Conservation (phyloP, 1,140 invertebrate genomes). For the Oedothorax gibbosus region DNA sequence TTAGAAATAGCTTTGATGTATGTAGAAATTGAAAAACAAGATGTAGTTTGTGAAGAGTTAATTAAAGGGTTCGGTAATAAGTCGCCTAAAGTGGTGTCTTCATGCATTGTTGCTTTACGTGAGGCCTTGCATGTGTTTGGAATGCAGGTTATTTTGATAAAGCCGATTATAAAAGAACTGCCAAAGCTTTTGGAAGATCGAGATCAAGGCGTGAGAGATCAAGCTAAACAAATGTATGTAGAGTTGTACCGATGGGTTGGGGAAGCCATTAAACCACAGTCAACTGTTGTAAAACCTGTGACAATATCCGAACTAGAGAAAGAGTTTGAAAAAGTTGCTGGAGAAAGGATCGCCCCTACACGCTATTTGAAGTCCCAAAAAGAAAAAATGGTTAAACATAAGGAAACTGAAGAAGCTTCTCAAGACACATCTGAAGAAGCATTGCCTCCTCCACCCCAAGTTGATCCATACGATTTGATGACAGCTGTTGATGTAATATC, state of each 20-base stretch:
- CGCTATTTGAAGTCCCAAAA: constrained; percentile 92
- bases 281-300: constrained; percentile 87
- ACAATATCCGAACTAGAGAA: constrained; percentile 83
- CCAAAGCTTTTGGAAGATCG: constrained; percentile 86
- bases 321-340: constrained; percentile 84
- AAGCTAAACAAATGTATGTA: constrained; percentile 87
- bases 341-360: constrained; percentile 78
- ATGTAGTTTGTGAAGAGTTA: constrained; percentile 87
- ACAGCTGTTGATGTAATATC: constrained; percentile 93
- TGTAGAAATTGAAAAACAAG: constrained; percentile 95
- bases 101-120: constrained; percentile 82
- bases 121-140: constrained; percentile 87
- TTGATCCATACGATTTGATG: constrained; percentile 91
- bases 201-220: constrained; percentile 92
- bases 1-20: constrained; percentile 92
- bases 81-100: constrained; percentile 93
- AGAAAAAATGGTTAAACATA: constrained; percentile 77
- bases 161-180: constrained; percentile 89
- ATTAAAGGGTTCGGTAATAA: constrained; percentile 92
- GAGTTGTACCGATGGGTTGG: constrained; percentile 96
- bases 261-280: constrained; percentile 85
- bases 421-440: constrained; percentile 64
- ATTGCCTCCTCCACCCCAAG: constrained; percentile 59
- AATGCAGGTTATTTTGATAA: constrained; percentile 88
- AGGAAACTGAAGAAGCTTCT: constrained; percentile 72